Conservation (phyloP, 2,113 vertebrate genomes). For the Loxodonta africana region DNA sequence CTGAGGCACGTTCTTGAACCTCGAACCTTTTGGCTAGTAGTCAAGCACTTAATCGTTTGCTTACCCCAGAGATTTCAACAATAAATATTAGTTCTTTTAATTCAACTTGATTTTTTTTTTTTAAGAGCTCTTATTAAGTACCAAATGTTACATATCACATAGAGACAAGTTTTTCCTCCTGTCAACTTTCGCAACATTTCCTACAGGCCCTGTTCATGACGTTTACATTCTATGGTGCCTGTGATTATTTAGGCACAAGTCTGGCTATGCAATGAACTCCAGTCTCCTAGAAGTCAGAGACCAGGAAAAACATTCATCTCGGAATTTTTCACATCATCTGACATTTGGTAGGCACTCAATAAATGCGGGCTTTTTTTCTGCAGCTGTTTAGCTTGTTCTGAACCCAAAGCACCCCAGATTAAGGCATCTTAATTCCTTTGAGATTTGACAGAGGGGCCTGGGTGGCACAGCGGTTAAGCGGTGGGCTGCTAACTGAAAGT, state of each 20-base stretch:
- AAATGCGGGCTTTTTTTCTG: neutral
- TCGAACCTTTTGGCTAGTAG: neutral
- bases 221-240: neutral
- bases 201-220: neutral
- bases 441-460: neutral
- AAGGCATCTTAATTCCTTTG: slow-evolving; percentile 69
- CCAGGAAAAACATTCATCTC: neutral
- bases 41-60: neutral
- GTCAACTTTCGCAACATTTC: neutral
- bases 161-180: neutral
- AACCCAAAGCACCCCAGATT: slow-evolving; percentile 57
- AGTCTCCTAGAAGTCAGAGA: neutral
- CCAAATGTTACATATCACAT: neutral
- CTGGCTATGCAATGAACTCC: neutral
- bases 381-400: slow-evolving; percentile 39
- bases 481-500: too few relatives aligned
- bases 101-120: neutral
- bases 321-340: neutral
- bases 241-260: neutral
- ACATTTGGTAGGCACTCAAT: slow-evolving; percentile 12
- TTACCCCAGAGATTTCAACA: neutral
- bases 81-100: slow-evolving; percentile 39
- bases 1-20: neutral
- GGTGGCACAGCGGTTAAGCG: too few relatives aligned
- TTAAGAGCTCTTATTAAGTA: neutral